A percentile compares a stretch with the other conserved stretches of the same genome.
Evolutionary conservation across 2,113 vertebrate genomes (phyloP).

Genomic region (Danio rerio): GRCz12tu NC_133185.1:39584501-39585000

Average conservation of each 20-base stretch:
- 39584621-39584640: neutral
- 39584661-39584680: constrained; percentile 50
- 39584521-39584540: constrained; percentile 31
- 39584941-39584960: too few relatives aligned
- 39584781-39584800: neutral
- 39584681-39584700: constrained; percentile 75
- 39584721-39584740: constrained; percentile 24
- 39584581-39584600: constrained; percentile 45
- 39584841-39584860: neutral
- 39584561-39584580: neutral
- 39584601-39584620: constrained; percentile 65
- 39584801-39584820: neutral
- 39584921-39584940: neutral
- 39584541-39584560: constrained; percentile 34
- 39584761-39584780: neutral
- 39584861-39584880: neutral
- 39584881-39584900: neutral
- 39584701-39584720: constrained; percentile 64
- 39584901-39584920: neutral
- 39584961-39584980: neutral
- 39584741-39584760: neutral
- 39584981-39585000: neutral
- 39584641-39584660: neutral
- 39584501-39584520: constrained; percentile 35
- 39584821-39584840: neutral